Conservation (phyloP, 64 coral and sea anemone species). For the Montipora capricornis region DNA sequence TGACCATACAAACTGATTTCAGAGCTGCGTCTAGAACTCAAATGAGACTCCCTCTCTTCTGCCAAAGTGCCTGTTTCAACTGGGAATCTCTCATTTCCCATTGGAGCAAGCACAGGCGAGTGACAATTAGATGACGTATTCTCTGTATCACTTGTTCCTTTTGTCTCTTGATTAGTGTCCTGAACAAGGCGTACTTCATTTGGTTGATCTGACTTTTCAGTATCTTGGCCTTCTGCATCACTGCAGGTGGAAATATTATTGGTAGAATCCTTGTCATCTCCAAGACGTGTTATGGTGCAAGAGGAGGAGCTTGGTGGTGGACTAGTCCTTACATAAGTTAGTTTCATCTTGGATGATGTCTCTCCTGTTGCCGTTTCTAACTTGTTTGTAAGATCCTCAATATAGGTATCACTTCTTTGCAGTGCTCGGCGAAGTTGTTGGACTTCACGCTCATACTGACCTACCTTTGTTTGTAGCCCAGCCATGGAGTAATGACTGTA, state of each 20-base stretch:
- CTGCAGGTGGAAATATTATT: not conserved
- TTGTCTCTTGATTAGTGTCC: constrained; percentile 7
- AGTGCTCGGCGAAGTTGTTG: constrained; percentile 92
- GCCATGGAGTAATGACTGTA: constrained; percentile 89
- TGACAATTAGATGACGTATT: not conserved
- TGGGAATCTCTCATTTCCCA: constrained; percentile 10
- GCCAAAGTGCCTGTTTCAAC: not conserved
- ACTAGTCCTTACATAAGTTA: not conserved
- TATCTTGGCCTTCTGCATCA: not conserved
- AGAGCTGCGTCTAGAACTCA: constrained; percentile 45
- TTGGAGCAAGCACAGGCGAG: constrained; percentile 26
- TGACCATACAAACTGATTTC: constrained; percentile 55
- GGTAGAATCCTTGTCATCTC: constrained; percentile 1
- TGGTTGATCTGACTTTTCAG: not conserved
- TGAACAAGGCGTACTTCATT: not conserved
- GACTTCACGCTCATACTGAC: constrained; percentile 93
- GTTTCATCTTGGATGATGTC: not conserved
- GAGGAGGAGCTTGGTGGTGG: not conserved
- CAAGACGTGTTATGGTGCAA: constrained; percentile 25
- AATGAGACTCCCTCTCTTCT: constrained; percentile 24
- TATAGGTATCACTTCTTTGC: constrained; percentile 81
- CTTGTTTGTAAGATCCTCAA: constrained; percentile 83
- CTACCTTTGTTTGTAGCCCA: constrained; percentile 90
- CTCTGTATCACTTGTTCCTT: not conserved
- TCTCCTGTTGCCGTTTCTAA: constrained; percentile 25